phyloP scores from a whole-genome alignment of 2,888 invertebrate genomes.

The Allygus modestus region DNA sequence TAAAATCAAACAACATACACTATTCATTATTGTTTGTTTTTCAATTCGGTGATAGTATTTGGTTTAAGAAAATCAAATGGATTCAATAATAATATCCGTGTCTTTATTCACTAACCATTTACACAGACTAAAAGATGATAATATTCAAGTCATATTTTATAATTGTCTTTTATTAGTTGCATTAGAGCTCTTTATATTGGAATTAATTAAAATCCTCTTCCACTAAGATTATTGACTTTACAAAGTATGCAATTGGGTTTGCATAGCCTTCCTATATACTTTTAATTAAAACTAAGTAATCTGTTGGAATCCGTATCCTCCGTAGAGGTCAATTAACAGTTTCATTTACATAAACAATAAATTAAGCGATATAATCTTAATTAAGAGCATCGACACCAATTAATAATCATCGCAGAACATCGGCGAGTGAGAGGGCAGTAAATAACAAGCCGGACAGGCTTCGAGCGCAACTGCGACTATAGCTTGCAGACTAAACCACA shows the following conservation, averaged over 20 bases:
- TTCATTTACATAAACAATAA: constrained; percentile 36
- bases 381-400: constrained; percentile 45
- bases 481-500: not conserved
- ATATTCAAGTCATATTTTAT: no score
- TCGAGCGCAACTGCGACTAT: not conserved
- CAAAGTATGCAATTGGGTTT: constrained; percentile 2
- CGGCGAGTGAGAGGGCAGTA: constrained; percentile 20
- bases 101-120: no score
- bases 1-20: no score
- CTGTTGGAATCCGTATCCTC: not conserved
- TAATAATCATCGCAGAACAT: constrained; percentile 40
- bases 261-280: not conserved
- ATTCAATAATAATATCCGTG: no score
- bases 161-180: no score
- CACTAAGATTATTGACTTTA: not conserved
- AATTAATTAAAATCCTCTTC: no score
- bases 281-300: constrained; percentile 43
- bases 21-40: no score
- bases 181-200: no score
- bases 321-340: constrained; percentile 29
- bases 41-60: no score
- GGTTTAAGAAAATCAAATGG: no score
- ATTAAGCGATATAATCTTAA: constrained; percentile 46
- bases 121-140: no score
- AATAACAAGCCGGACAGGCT: constrained; percentile 4